Conservation (phyloP, 1,140 invertebrate genomes). For the Neodiprion virginianus region DNA sequence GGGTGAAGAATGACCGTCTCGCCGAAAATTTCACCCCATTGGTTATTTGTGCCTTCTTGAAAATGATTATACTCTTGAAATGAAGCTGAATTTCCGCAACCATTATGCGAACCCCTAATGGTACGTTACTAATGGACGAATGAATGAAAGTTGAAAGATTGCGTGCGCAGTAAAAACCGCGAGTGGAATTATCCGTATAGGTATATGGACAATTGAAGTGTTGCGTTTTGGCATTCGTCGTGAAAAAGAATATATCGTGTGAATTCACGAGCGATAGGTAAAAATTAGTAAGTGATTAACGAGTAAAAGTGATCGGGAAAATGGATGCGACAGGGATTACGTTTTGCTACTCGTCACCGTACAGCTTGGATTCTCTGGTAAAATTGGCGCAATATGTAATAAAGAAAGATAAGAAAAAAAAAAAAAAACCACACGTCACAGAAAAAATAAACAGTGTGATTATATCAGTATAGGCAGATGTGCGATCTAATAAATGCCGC, state of each 20-base stretch:
- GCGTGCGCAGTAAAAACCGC: background rate
- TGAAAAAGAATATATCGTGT: background rate
- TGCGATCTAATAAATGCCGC: too few relatives aligned
- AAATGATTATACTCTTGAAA: background rate
- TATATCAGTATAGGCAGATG: too few relatives aligned
- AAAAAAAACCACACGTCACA: too few relatives aligned
- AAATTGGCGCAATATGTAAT: background rate
- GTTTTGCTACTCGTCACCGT: background rate
- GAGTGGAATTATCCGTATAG: background rate
- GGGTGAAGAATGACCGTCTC: too few relatives aligned
- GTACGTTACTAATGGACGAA: background rate
- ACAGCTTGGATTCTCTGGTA: background rate
- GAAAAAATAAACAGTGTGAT: too few relatives aligned
- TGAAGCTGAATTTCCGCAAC: background rate
- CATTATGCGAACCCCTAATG: conserved; percentile 1
- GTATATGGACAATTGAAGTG: background rate
- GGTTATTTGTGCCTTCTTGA: too few relatives aligned
- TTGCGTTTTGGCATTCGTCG: background rate
- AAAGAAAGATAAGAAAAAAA: too few relatives aligned
- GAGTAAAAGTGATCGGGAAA: background rate
- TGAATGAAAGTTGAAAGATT: conserved; percentile 1
- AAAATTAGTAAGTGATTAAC: background rate
- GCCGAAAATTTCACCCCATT: background rate
- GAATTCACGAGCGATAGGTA: background rate
- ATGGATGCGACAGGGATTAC: background rate